Percentiles rank a stretch among this genome's conserved stretches.
phyloP scores from a whole-genome alignment of 2,113 vertebrate species.

The Synodontis membranacea region DNA sequence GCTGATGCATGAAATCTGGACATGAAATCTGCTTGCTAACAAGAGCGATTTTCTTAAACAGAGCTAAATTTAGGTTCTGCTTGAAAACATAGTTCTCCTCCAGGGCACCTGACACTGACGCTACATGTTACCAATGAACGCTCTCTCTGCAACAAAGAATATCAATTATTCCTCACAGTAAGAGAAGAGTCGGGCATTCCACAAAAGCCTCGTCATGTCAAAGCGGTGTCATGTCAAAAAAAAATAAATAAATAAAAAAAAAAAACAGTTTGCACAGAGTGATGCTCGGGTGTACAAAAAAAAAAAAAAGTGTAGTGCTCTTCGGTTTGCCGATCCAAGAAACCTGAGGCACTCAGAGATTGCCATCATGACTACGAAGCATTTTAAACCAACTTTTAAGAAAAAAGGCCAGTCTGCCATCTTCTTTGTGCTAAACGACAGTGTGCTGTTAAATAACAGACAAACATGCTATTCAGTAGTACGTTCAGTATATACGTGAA shows the following conservation, averaged over 20 bases:
- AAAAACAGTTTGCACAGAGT: too few species aligned
- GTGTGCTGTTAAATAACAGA: not conserved
- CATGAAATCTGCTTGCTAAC: not conserved
- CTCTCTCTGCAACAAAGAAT: not conserved
- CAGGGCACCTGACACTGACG: not conserved
- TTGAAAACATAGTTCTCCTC: slow-evolving; percentile 11
- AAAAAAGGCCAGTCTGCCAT: not conserved
- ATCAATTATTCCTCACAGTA: not conserved
- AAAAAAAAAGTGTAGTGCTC: too few species aligned
- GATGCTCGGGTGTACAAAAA: too few species aligned
- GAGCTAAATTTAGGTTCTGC: slow-evolving; percentile 15
- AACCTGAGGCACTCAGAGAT: not conserved
- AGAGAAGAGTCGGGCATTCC: not conserved
- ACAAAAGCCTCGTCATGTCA: too few species aligned
- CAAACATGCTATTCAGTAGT: not conserved
- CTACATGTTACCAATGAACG: not conserved
- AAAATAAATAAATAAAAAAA: too few species aligned
- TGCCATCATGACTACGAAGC: not conserved
- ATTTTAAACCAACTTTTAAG: not conserved
- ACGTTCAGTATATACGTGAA: not conserved
- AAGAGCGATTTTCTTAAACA: slow-evolving; percentile 4
- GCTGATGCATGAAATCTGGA: not conserved
- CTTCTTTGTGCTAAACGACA: not conserved
- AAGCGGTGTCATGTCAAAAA: too few species aligned
- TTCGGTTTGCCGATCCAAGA: too few species aligned